A percentile compares a stretch with the other conserved stretches of the same genome.
These are phyloP conservation scores for Rhopalosiphum nymphaeae DNA, from an alignment of 2,888 invertebrate species.

Conservation along the genomic window DNA sequence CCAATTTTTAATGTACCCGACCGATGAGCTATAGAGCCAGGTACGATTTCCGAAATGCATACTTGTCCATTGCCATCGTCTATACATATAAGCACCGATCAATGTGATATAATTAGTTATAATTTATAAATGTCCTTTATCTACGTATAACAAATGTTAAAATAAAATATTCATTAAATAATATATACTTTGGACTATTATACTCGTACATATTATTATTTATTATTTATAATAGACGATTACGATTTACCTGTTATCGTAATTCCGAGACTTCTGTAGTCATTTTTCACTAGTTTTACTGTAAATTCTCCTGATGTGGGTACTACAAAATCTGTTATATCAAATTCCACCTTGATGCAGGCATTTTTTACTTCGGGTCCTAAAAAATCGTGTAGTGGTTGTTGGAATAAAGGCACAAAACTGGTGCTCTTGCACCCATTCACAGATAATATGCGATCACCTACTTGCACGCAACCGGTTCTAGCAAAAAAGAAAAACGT, in stretches of 20 bases:
- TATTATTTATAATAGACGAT: not conserved
- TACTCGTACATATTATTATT: not conserved
- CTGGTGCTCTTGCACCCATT: slow-evolving; percentile 71
- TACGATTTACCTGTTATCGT: slow-evolving; percentile 82
- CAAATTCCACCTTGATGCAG: slow-evolving; percentile 87
- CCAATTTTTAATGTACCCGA: slow-evolving; percentile 89
- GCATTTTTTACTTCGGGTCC: slow-evolving; percentile 72
- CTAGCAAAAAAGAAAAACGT: slow-evolving; percentile 70
- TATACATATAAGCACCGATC: not conserved
- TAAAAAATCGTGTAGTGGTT: slow-evolving; percentile 65
- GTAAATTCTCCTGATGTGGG: slow-evolving; percentile 92
- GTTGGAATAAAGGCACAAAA: slow-evolving; percentile 63
- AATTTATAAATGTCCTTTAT: not conserved
- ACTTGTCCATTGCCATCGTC: slow-evolving; percentile 67
- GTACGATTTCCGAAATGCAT: slow-evolving; percentile 85
- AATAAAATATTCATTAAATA: not conserved
- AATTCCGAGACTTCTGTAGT: slow-evolving; percentile 85
- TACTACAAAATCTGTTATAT: slow-evolving; percentile 91
- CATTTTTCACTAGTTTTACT: slow-evolving; percentile 83
- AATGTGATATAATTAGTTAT: not conserved
- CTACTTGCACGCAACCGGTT: slow-evolving; percentile 81
- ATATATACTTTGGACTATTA: not conserved
- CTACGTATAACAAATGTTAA: not conserved
- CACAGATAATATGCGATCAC: slow-evolving; percentile 87
- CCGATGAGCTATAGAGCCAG: slow-evolving; percentile 91